Conservation (phyloP, 2,888 invertebrate genomes). For the Cephus sareptanus region DNA sequence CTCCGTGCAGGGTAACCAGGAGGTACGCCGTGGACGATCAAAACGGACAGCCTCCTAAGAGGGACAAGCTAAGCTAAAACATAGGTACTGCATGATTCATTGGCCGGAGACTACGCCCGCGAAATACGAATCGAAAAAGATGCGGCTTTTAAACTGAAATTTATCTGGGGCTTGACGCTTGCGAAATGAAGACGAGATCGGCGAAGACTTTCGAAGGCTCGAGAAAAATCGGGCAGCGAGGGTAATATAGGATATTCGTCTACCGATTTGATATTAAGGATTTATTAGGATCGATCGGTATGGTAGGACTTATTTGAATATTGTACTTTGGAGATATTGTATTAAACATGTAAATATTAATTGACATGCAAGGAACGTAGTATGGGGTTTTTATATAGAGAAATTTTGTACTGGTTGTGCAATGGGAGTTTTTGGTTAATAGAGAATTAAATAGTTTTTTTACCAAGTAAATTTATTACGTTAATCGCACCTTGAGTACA, state of each 20-base stretch:
- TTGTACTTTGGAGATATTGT: neutral
- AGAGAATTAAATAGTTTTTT: neutral
- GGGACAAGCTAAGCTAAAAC: conserved; percentile 41
- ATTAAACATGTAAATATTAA: neutral
- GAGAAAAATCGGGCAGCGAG: neutral
- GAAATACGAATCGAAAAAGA: neutral
- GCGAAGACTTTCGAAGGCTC: neutral
- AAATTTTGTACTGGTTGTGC: neutral
- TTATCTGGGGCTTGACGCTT: neutral
- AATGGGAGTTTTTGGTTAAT: neutral
- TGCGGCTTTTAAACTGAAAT: neutral
- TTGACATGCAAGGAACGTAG: neutral
- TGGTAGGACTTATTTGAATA: neutral
- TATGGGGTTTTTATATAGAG: neutral
- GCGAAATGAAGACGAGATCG: neutral
- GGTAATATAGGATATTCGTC: neutral
- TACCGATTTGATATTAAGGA: neutral
- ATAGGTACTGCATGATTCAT: conserved; percentile 57
- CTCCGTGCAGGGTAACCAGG: conserved; percentile 48
- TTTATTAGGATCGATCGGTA: neutral
- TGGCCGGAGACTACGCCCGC: conserved; percentile 11
- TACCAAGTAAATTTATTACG: neutral
- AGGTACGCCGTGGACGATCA: conserved; percentile 61
- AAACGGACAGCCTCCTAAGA: conserved; percentile 59
- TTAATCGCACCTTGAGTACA: neutral